Evolutionary conservation across 2,113 vertebrate species (phyloP).

Genomic region (Fulica atra): DNA sequence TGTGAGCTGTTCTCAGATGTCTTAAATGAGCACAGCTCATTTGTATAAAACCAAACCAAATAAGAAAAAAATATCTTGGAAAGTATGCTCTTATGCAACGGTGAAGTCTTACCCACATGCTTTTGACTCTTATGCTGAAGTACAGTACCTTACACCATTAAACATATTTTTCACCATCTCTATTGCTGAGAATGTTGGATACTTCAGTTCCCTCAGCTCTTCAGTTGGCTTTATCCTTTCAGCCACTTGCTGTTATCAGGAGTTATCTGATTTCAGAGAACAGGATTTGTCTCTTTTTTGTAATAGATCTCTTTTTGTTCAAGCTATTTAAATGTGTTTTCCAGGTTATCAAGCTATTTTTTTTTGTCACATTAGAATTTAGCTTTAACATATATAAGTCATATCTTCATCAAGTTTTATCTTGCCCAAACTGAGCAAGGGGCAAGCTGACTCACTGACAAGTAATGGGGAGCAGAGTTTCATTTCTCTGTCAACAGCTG

Average conservation of each 20-base stretch:
- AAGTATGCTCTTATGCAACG: neutral
- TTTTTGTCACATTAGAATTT: slow-evolving; percentile 12
- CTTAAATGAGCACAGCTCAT: neutral
- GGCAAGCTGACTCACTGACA: neutral
- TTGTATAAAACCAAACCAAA: neutral
- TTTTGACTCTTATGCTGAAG: neutral
- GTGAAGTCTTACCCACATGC: neutral
- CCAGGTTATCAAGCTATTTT: slow-evolving; percentile 11
- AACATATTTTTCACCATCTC: neutral
- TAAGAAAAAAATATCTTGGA: neutral
- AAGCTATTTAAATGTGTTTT: slow-evolving; percentile 41
- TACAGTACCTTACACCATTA: neutral
- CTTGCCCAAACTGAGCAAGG: neutral
- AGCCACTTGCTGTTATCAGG: neutral
- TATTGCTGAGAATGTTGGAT: neutral
- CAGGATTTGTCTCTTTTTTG: slow-evolving; percentile 1
- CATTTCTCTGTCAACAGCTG: neutral
- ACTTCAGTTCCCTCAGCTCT: neutral
- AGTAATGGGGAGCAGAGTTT: neutral
- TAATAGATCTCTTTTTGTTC: neutral
- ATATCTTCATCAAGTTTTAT: slow-evolving; percentile 31
- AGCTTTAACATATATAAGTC: neutral
- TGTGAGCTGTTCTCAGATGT: neutral
- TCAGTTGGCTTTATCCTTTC: slow-evolving; percentile 32
- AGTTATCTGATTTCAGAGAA: slow-evolving; percentile 38